phyloP scores from a whole-genome alignment of 2,888 invertebrate species.

The Drosophila trichaetosa region DNA sequence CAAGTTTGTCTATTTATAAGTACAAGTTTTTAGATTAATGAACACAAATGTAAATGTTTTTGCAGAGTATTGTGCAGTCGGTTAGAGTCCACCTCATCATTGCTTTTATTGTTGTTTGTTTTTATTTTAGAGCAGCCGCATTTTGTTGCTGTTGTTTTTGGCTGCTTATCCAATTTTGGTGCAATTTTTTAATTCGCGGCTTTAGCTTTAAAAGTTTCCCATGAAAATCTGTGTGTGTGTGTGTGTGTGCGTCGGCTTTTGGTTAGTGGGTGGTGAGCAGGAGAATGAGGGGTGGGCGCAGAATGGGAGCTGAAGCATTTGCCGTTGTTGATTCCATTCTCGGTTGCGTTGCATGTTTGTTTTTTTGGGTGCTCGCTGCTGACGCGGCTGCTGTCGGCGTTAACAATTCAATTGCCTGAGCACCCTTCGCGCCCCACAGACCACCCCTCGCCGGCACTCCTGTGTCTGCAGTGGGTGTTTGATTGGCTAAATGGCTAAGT shows the following conservation, averaged over 20 bases:
- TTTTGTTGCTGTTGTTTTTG: conserved; percentile 5
- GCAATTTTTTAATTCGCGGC: conserved; percentile 24
- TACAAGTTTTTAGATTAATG: not conserved
- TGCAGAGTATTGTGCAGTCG: not conserved
- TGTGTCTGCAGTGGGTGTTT: conserved; percentile 17
- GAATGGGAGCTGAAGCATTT: conserved; percentile 15
- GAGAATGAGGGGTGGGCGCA: not conserved
- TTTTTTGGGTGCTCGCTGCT: conserved; percentile 57
- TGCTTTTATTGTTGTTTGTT: not conserved
- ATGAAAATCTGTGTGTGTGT: conserved; percentile 46
- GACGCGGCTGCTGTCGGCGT: conserved; percentile 32
- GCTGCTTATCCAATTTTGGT: conserved; percentile 32
- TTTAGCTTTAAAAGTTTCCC: conserved; percentile 64
- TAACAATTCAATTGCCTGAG: not conserved
- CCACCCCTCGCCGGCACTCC: not conserved
- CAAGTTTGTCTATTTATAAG: not conserved
- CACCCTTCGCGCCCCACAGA: not conserved
- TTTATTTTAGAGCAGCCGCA: not conserved
- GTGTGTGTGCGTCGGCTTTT: not conserved
- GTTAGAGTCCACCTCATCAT: not conserved
- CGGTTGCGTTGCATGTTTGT: conserved; percentile 53
- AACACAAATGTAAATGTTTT: not conserved
- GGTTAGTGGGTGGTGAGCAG: not conserved
- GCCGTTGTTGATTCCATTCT: conserved; percentile 57
- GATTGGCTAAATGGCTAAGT: conserved; percentile 66